Percentiles rank a stretch among this genome's conserved stretches.
Conservation (phyloP, 2,113 vertebrate genomes). For the Columba livia region DNA sequence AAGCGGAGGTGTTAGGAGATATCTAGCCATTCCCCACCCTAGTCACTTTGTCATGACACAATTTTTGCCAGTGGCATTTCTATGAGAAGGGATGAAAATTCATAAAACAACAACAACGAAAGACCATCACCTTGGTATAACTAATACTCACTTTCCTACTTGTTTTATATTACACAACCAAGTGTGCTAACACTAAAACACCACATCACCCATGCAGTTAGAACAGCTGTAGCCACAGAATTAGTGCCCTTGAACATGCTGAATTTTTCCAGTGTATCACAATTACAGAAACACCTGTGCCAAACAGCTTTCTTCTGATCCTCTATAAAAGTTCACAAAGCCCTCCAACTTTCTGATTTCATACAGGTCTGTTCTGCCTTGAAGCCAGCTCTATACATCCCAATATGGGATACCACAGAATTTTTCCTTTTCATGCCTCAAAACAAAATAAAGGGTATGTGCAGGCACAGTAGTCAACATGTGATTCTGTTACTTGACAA, state of each 20-base stretch:
- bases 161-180: slow-evolving; percentile 46
- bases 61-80: not conserved
- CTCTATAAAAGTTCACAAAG: slow-evolving; percentile 73
- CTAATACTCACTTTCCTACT: slow-evolving; percentile 25
- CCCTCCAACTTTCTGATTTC: slow-evolving; percentile 62
- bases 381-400: slow-evolving; percentile 54
- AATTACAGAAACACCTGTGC: slow-evolving; percentile 77
- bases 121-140: not conserved
- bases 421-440: slow-evolving; percentile 51
- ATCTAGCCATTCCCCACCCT: not conserved
- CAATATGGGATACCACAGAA: slow-evolving; percentile 45
- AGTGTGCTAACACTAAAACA: slow-evolving; percentile 57
- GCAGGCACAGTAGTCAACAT: slow-evolving; percentile 11
- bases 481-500: slow-evolving; percentile 40
- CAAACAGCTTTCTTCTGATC: slow-evolving; percentile 77
- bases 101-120: not conserved
- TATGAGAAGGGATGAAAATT: not conserved
- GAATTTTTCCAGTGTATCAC: slow-evolving; percentile 75
- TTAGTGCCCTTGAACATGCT: slow-evolving; percentile 45
- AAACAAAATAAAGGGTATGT: slow-evolving; percentile 55
- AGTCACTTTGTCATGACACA: not conserved
- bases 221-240: slow-evolving; percentile 75
- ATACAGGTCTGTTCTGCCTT: slow-evolving; percentile 61
- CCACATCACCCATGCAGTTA: not conserved
- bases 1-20: not conserved